A percentile compares a stretch with the other conserved stretches of the same genome.
Evolutionary conservation across 2,888 invertebrate genomes (phyloP).

Genomic region (Drosophila tripunctata): DNA sequence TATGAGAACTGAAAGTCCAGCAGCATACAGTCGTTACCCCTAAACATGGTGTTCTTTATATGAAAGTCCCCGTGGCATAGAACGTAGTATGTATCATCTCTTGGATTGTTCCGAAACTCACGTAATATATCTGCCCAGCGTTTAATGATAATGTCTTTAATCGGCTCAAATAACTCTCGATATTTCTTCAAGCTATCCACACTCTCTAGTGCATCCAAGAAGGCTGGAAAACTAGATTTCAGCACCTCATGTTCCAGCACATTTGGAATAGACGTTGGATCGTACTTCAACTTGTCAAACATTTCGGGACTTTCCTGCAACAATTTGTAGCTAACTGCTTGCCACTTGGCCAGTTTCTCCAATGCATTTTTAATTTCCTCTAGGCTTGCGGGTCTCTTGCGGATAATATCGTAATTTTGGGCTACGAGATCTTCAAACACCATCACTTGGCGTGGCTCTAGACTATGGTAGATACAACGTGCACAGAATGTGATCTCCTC

Average conservation of each 20-base stretch:
- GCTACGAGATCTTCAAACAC: conserved; percentile 37
- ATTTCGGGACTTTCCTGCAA: conserved; percentile 30
- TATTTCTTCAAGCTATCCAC: conserved; percentile 45
- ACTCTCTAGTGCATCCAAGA: conserved; percentile 44
- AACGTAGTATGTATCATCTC: conserved; percentile 50
- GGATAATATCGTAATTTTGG: conserved; percentile 25
- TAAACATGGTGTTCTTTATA: conserved; percentile 72
- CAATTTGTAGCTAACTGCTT: conserved; percentile 52
- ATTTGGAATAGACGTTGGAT: conserved; percentile 25
- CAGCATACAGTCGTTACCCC: conserved; percentile 62
- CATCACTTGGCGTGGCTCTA: conserved; percentile 40
- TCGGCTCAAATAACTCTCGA: conserved; percentile 49
- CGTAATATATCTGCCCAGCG: conserved; percentile 22
- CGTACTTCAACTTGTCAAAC: conserved; percentile 23
- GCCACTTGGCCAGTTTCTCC: conserved; percentile 64
- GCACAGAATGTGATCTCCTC: conserved; percentile 51
- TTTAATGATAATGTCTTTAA: conserved; percentile 31
- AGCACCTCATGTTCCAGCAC: conserved; percentile 31
- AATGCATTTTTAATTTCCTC: conserved; percentile 25
- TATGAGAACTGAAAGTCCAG: conserved; percentile 69
- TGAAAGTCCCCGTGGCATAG: conserved; percentile 76
- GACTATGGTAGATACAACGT: conserved; percentile 48
- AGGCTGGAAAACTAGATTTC: conserved; percentile 40
- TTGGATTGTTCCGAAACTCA: conserved; percentile 52
- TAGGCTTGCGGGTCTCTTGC: conserved; percentile 25